phyloP scores from a whole-genome alignment of 2,888 invertebrate species.

The Ormyrus nitidulus region DNA sequence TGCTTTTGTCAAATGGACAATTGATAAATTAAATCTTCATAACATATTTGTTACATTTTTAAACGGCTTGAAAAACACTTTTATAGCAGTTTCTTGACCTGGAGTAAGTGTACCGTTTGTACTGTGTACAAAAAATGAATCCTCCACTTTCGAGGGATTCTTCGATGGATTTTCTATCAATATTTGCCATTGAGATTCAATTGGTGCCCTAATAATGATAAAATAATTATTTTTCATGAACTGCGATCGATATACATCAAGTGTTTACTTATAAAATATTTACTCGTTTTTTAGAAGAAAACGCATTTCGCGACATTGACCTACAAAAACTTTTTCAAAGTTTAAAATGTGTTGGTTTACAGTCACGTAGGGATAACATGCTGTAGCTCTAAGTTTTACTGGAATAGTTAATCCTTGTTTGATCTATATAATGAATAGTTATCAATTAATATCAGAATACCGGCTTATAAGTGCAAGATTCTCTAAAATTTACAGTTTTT shows the following conservation, averaged over 20 bases:
- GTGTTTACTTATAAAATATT: constrained; percentile 13
- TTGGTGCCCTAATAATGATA: constrained; percentile 76
- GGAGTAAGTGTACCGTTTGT: constrained; percentile 75
- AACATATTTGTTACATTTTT: constrained; percentile 67
- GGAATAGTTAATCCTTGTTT: constrained; percentile 80
- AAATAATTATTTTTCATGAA: background rate
- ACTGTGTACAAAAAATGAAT: constrained; percentile 65
- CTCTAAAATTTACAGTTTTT: background rate
- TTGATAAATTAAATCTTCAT: background rate
- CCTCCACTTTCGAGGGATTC: constrained; percentile 54
- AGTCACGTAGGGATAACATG: constrained; percentile 79
- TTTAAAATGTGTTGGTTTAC: constrained; percentile 75
- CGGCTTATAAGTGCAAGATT: background rate
- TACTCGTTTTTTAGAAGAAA: constrained; percentile 79
- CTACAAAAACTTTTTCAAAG: constrained; percentile 79
- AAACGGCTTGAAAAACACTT: constrained; percentile 79
- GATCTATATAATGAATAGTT: constrained; percentile 72
- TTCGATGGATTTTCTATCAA: constrained; percentile 64
- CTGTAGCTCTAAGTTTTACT: constrained; percentile 77
- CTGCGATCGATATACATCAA: background rate
- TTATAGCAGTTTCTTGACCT: constrained; percentile 77
- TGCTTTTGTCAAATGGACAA: background rate
- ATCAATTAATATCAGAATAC: background rate
- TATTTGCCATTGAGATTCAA: constrained; percentile 78
- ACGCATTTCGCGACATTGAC: constrained; percentile 78